phyloP scores from a whole-genome alignment of 1,140 invertebrate species.

The Maconellicoccus hirsutus region DNA sequence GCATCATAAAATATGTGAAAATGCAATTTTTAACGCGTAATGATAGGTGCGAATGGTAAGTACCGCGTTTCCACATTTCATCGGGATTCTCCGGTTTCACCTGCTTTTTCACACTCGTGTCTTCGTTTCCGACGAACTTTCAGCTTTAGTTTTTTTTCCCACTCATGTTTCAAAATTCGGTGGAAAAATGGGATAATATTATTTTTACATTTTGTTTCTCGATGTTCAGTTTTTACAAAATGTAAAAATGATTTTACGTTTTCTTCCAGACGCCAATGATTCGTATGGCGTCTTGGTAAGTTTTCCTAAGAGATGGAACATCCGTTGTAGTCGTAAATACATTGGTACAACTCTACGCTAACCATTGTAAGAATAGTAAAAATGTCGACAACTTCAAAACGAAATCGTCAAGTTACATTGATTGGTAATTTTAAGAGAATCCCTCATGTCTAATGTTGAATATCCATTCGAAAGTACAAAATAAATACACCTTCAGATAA shows the following conservation, averaged over 20 bases:
- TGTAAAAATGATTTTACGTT: neutral
- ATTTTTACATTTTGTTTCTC: conserved; percentile 14
- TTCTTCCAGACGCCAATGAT: too few species aligned
- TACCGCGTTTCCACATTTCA: conserved; percentile 5
- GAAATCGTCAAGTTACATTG: too few species aligned
- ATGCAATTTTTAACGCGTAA: neutral
- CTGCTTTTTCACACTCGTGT: neutral
- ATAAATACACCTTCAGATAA: too few species aligned
- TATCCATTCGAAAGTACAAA: too few species aligned
- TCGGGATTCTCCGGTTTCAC: conserved; percentile 16
- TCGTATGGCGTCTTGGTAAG: too few species aligned
- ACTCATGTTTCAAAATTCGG: neutral
- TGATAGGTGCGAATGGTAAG: conserved; percentile 13
- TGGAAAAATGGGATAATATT: neutral
- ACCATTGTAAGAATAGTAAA: too few species aligned
- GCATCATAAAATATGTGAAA: conserved; percentile 19
- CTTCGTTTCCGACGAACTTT: neutral
- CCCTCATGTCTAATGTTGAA: too few species aligned
- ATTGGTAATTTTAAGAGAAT: too few species aligned
- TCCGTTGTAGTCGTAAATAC: too few species aligned
- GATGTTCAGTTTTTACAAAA: neutral
- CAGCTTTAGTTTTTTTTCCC: neutral
- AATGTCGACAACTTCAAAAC: too few species aligned
- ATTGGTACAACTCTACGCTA: too few species aligned
- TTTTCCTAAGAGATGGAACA: too few species aligned